phyloP scores from a whole-genome alignment of 2,888 invertebrate genomes.

The Drosophila melanosoma region DNA sequence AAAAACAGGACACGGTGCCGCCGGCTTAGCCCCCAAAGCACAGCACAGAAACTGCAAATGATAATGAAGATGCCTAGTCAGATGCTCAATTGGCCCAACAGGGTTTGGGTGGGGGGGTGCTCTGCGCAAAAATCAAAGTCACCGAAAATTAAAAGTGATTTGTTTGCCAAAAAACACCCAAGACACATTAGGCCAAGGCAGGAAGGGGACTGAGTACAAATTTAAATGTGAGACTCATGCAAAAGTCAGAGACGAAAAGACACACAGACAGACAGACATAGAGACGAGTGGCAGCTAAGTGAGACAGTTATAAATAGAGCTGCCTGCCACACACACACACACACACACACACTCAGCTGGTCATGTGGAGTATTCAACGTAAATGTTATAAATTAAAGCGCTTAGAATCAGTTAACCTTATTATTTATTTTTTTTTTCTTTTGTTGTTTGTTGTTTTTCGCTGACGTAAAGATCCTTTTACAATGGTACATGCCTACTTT shows the following conservation, averaged over 20 bases:
- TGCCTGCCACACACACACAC: conserved; percentile 31
- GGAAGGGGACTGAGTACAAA: conserved; percentile 16
- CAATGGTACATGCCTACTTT: conserved; percentile 19
- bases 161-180: conserved; percentile 79
- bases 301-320: conserved; percentile 73
- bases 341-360: conserved; percentile 29
- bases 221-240: conserved; percentile 80
- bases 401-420: conserved; percentile 1
- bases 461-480: conserved; percentile 10
- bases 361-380: not conserved
- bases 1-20: conserved; percentile 15
- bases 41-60: conserved; percentile 35
- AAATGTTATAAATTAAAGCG: conserved; percentile 28
- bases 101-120: conserved; percentile 4
- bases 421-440: not conserved
- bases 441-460: not conserved
- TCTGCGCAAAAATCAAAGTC: conserved; percentile 76
- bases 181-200: conserved; percentile 59
- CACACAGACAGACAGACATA: conserved; percentile 7
- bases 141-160: conserved; percentile 81
- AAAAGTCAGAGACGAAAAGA: conserved; percentile 36
- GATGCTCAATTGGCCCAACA: conserved; percentile 42
- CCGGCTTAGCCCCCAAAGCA: conserved; percentile 30
- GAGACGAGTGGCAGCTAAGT: conserved; percentile 40
- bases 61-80: conserved; percentile 78